These are phyloP conservation scores for Styela clava DNA, from an alignment of 23 tunicate genomes.

Conservation along the genomic window DNA sequence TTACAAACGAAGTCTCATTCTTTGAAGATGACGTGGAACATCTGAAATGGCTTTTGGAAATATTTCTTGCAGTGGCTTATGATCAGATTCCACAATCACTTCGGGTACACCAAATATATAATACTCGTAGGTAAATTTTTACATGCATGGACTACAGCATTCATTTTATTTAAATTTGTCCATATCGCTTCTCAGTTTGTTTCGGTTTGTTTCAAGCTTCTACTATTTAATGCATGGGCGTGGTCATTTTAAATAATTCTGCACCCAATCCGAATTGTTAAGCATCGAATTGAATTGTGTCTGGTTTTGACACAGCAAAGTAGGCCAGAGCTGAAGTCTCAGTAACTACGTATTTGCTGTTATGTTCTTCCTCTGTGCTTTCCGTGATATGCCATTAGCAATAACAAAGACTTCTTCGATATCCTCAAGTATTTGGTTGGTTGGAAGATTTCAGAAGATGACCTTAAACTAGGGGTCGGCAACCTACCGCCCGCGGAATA, in stretches of 20 bases:
- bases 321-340: background rate
- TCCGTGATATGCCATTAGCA: too few relatives aligned
- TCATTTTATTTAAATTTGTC: background rate
- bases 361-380: background rate
- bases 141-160: background rate
- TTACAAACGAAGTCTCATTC: conserved; percentile 34
- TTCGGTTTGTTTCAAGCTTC: conserved; percentile 28
- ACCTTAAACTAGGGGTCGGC: too few relatives aligned
- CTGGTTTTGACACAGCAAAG: conserved; percentile 19
- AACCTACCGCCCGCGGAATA: too few relatives aligned
- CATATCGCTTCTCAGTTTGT: conserved; percentile 20
- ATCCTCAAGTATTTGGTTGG: too few relatives aligned
- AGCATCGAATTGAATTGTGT: conserved; percentile 30
- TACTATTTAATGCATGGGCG: conserved; percentile 21
- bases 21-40: conserved; percentile 41
- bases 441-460: too few relatives aligned
- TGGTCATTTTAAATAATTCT: conserved; percentile 23
- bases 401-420: too few relatives aligned
- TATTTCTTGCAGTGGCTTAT: conserved; percentile 49
- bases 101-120: too few relatives aligned
- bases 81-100: conserved; percentile 50
- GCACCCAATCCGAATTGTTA: conserved; percentile 35
- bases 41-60: conserved; percentile 23
- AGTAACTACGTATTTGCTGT: conserved; percentile 2
- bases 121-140: background rate